These are phyloP conservation scores for Lasiurus cinereus DNA, from an alignment of 2,113 vertebrate genomes.

Conservation along the genomic window DNA sequence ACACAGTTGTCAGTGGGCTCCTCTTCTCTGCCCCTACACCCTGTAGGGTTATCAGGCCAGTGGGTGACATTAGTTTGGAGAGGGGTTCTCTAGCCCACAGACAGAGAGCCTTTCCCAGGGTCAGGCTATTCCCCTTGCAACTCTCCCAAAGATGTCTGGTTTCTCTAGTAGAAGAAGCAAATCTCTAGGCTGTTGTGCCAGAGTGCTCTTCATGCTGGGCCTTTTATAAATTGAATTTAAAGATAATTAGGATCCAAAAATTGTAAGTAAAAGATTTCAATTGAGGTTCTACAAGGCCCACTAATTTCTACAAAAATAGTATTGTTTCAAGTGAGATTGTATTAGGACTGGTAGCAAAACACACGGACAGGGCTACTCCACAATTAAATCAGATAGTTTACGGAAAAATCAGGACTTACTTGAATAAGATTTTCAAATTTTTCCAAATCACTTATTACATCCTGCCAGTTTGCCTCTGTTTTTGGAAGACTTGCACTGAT, in stretches of 20 bases:
- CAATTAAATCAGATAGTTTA: not conserved
- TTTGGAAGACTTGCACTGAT: conserved; percentile 82
- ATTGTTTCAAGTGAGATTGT: conserved; percentile 2
- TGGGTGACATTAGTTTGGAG: not conserved
- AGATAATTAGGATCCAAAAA: not conserved
- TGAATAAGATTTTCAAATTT: conserved; percentile 74
- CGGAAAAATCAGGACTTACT: conserved; percentile 79
- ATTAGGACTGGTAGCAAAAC: conserved; percentile 2
- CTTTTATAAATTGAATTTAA: not conserved
- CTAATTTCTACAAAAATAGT: not conserved
- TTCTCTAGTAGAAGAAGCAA: not conserved
- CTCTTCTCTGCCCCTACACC: not conserved
- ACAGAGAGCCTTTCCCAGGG: not conserved
- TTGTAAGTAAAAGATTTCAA: not conserved
- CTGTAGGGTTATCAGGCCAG: not conserved
- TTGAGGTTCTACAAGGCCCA: not conserved
- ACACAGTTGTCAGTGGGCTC: not conserved
- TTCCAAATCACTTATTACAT: conserved; percentile 83
- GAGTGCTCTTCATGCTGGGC: not conserved
- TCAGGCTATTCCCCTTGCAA: not conserved
- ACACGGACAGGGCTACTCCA: not conserved
- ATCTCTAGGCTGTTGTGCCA: not conserved
- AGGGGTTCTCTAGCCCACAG: not conserved
- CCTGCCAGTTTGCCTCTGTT: conserved; percentile 83
- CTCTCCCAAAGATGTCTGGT: not conserved